Evolutionary conservation across 2,888 invertebrate species (phyloP).

Genomic region (Callinectes sapidus): DNA sequence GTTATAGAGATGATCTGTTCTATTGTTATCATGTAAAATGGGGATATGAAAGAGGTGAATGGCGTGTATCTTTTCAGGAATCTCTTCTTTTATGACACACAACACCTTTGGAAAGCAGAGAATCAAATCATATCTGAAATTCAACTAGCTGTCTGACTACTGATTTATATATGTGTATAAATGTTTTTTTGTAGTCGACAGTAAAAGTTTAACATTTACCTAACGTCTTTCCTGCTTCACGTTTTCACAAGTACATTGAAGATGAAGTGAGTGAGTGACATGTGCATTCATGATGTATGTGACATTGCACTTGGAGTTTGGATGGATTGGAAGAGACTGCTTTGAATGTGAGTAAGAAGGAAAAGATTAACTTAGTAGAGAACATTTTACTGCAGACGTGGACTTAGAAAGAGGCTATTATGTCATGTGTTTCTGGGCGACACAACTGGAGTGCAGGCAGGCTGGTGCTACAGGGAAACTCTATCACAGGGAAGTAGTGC

Average conservation of each 20-base stretch:
- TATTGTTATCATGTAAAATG: not conserved
- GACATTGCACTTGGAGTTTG: not conserved
- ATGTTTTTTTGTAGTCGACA: not conserved
- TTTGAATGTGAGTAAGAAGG: not conserved
- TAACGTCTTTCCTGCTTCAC: not conserved
- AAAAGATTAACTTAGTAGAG: not conserved
- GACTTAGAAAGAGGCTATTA: not conserved
- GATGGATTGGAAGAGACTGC: not conserved
- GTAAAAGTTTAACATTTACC: not conserved
- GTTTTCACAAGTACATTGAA: not conserved
- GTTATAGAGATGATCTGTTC: not conserved
- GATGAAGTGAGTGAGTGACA: not conserved
- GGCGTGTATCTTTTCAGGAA: not conserved
- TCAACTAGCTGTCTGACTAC: not conserved
- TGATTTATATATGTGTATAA: too few relatives aligned
- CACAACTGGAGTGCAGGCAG: too few relatives aligned
- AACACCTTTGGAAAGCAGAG: not conserved
- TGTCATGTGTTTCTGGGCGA: not conserved
- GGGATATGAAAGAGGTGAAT: not conserved
- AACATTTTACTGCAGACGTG: not conserved
- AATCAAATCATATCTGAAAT: not conserved
- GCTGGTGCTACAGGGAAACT: not conserved
- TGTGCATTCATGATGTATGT: not conserved
- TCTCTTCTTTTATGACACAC: not conserved
- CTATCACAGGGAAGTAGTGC: not conserved